These are phyloP conservation scores for Periophthalmodon schlosseri DNA, from an alignment of 2,113 vertebrate species.

Conservation along the genomic window DNA sequence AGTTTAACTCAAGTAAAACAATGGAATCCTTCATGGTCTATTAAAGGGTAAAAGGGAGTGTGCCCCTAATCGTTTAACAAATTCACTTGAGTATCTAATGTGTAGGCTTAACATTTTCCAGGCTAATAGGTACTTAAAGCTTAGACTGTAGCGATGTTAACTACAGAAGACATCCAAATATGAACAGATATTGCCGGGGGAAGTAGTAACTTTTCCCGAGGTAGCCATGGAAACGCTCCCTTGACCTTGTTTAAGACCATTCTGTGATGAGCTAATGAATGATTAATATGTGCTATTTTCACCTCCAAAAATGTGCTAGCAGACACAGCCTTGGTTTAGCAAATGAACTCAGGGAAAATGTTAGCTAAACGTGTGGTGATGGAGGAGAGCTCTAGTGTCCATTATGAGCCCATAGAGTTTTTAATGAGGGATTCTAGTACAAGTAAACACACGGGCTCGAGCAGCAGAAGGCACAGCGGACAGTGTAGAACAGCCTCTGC, in stretches of 20 bases:
- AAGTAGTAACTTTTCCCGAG: slow-evolving; percentile 27
- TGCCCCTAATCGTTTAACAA: too few species aligned
- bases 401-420: slow-evolving; percentile 6
- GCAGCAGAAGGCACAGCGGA: not conserved
- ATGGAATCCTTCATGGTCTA: too few species aligned
- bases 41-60: too few species aligned
- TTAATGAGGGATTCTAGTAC: not conserved
- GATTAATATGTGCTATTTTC: slow-evolving; percentile 48
- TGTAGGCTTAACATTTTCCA: not conserved
- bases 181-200: slow-evolving; percentile 25
- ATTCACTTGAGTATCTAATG: not conserved
- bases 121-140: not conserved
- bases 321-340: slow-evolving; percentile 30
- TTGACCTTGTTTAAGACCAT: slow-evolving; percentile 57
- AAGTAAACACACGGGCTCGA: not conserved
- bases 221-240: slow-evolving; percentile 37
- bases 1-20: too few species aligned
- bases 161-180: not conserved
- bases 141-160: not conserved
- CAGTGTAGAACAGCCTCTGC: not conserved
- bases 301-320: slow-evolving; percentile 45
- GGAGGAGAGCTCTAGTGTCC: slow-evolving; percentile 20
- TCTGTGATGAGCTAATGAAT: slow-evolving; percentile 68
- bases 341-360: slow-evolving; percentile 23
- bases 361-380: slow-evolving; percentile 28